phyloP scores from a whole-genome alignment of 1,140 invertebrate species.

The Anadara kagoshimensis region DNA sequence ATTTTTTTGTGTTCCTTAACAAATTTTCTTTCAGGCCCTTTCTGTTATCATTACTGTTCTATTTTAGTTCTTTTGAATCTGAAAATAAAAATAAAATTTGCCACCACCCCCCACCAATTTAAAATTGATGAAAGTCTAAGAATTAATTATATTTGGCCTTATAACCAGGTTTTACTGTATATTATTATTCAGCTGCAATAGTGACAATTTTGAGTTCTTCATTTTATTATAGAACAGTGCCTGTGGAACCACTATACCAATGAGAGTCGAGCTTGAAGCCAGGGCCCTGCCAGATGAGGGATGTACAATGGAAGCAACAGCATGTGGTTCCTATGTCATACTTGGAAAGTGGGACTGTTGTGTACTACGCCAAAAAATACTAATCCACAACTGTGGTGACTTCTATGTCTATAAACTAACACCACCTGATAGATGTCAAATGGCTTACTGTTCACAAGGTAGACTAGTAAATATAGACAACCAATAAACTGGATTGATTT shows the following conservation, averaged over 20 bases:
- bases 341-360: constrained; percentile 47
- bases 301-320: constrained; percentile 13
- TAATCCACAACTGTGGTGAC: constrained; percentile 35
- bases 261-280: constrained; percentile 22
- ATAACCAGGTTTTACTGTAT: too few relatives aligned
- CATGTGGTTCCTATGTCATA: constrained; percentile 45
- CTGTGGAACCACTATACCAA: constrained; percentile 34
- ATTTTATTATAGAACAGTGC: constrained; percentile 18
- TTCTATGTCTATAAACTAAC: constrained; percentile 40
- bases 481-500: too few relatives aligned
- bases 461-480: neutral
- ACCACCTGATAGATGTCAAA: constrained; percentile 36
- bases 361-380: constrained; percentile 29
- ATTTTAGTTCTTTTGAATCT: too few relatives aligned
- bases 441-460: constrained; percentile 42
- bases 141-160: too few relatives aligned
- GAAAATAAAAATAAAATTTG: too few relatives aligned
- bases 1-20: too few relatives aligned
- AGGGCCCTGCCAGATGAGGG: constrained; percentile 12
- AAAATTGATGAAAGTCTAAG: too few relatives aligned
- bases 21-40: too few relatives aligned
- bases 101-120: too few relatives aligned
- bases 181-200: neutral
- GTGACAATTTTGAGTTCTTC: too few relatives aligned
- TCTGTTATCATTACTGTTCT: too few relatives aligned